These are phyloP conservation scores for Phlogophora meticulosa DNA, from an alignment of 2,888 invertebrate species.

Conservation along the genomic window DNA sequence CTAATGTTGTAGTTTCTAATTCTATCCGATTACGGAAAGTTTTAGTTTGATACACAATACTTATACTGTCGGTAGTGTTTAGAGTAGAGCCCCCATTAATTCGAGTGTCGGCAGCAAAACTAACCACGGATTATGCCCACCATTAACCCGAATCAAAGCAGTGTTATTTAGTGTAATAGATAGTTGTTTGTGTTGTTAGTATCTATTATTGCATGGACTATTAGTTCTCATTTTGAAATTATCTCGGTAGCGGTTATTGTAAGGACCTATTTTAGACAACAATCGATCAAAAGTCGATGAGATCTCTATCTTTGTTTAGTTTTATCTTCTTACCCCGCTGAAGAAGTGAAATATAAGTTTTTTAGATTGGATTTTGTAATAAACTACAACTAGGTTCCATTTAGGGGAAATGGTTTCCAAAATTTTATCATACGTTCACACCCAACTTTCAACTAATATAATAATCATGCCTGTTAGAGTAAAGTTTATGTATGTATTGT, in stretches of 20 bases:
- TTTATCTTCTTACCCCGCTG: too few relatives aligned
- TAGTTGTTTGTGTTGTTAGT: constrained; percentile 23
- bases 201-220: neutral
- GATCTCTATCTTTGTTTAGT: too few relatives aligned
- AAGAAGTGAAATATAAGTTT: too few relatives aligned
- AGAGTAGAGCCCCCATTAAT: constrained; percentile 20
- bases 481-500: too few relatives aligned
- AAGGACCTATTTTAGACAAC: too few relatives aligned
- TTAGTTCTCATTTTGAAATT: constrained; percentile 15
- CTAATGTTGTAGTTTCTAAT: neutral
- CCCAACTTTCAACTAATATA: too few relatives aligned
- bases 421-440: too few relatives aligned
- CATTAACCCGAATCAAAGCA: constrained; percentile 32
- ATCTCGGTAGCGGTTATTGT: neutral
- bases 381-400: too few relatives aligned
- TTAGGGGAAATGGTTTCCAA: too few relatives aligned
- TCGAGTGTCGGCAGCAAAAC: constrained; percentile 7
- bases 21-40: neutral
- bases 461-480: too few relatives aligned
- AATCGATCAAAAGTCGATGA: too few relatives aligned
- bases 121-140: constrained; percentile 15
- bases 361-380: too few relatives aligned
- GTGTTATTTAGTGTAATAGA: constrained; percentile 33
- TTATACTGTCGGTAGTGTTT: neutral
- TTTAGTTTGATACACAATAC: constrained; percentile 9